Conservation (phyloP, 2,113 vertebrate species). For the Tiliqua scincoides region DNA sequence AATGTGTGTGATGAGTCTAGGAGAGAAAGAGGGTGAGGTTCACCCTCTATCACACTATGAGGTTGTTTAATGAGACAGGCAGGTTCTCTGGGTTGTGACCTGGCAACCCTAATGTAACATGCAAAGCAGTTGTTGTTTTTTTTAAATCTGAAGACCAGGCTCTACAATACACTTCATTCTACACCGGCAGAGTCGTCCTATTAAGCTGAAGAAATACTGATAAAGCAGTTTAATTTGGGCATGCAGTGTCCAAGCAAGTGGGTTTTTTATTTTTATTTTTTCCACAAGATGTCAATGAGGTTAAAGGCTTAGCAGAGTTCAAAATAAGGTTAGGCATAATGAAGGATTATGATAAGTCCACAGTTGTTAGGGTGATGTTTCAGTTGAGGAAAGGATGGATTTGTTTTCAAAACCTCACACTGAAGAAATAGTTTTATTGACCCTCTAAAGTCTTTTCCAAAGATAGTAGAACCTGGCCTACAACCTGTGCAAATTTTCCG, state of each 20-base stretch:
- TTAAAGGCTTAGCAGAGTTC: background rate
- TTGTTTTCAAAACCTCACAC: background rate
- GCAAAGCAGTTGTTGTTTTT: background rate
- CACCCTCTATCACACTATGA: background rate
- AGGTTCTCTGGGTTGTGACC: background rate
- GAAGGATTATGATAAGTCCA: background rate
- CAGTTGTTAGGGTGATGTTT: background rate
- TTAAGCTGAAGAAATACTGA: background rate
- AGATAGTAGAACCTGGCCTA: background rate
- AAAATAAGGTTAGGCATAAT: conserved; percentile 1
- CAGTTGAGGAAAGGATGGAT: background rate
- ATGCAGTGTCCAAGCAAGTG: background rate
- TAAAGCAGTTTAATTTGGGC: background rate
- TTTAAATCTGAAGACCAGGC: background rate
- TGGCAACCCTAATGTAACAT: background rate
- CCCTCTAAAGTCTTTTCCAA: background rate
- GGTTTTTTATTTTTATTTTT: background rate
- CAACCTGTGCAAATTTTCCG: background rate
- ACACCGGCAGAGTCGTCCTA: background rate
- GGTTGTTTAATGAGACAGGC: background rate
- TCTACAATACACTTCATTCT: background rate
- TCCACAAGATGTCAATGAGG: background rate
- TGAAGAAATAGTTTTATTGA: background rate
- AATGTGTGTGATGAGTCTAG: background rate
- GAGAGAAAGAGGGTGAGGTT: background rate